Evolutionary conservation across 2,797 vertebrate species (phyloP).

Genomic region (Danio aesculapii): DNA sequence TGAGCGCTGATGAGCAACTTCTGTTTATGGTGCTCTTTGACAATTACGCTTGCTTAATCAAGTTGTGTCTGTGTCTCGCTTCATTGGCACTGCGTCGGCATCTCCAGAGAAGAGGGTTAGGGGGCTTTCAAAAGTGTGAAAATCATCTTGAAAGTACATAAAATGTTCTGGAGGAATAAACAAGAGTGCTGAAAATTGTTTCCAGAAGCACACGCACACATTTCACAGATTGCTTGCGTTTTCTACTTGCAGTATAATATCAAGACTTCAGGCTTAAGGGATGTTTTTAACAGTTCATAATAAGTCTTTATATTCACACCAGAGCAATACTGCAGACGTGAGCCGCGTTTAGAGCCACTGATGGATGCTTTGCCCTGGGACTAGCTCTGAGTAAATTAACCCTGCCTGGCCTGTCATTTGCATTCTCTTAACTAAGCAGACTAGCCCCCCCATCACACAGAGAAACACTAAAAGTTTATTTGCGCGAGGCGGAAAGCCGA

Average conservation of each 20-base stretch:
- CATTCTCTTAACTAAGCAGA: conserved; percentile 70
- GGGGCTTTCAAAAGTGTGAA: conserved; percentile 38
- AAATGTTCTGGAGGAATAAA: conserved; percentile 6
- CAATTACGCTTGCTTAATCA: conserved; percentile 57
- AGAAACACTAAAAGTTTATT: conserved; percentile 48
- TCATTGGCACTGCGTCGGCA: conserved; percentile 12
- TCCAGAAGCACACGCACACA: background rate
- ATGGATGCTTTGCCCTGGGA: conserved; percentile 65
- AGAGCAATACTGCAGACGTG: conserved; percentile 71
- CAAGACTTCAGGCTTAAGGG: conserved; percentile 54
- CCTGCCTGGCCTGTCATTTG: conserved; percentile 68
- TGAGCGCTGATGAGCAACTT: conserved; percentile 60
- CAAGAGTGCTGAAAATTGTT: background rate
- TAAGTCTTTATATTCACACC: conserved; percentile 73
- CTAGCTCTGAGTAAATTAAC: conserved; percentile 76
- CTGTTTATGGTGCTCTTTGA: conserved; percentile 51
- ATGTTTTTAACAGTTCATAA: conserved; percentile 69
- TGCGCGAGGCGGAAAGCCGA: conserved; percentile 58
- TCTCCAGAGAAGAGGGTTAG: conserved; percentile 41
- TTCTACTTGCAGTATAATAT: conserved; percentile 57
- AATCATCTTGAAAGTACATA: conserved; percentile 59
- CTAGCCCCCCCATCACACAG: conserved; percentile 52
- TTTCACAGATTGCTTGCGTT: conserved; percentile 56
- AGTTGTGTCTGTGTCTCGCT: conserved; percentile 52
- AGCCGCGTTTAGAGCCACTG: conserved; percentile 62